A percentile compares a stretch with the other conserved stretches of the same genome.
These are phyloP conservation scores for Neomonachus schauinslandi DNA, from an alignment of 2,113 vertebrate species.

Conservation along the genomic window DNA sequence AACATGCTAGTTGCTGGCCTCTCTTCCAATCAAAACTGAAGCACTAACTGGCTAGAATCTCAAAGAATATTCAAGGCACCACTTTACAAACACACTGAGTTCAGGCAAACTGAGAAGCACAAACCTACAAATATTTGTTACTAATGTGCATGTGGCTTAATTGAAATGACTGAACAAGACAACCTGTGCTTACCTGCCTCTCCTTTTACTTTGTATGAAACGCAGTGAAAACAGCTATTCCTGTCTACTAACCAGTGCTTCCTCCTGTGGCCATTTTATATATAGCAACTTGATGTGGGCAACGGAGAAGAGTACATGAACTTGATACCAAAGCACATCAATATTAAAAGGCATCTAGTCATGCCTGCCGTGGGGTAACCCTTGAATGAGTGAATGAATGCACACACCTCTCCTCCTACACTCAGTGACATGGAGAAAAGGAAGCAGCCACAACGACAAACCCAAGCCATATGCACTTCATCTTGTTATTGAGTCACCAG, in stretches of 20 bases:
- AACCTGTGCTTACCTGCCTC: not conserved
- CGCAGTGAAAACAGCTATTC: slow-evolving; percentile 32
- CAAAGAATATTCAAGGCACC: not conserved
- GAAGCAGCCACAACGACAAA: slow-evolving; percentile 18
- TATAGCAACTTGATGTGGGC: not conserved
- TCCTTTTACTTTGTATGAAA: not conserved
- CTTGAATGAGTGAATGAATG: not conserved
- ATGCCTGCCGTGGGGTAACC: not conserved
- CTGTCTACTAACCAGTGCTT: slow-evolving; percentile 31
- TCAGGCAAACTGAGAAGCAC: not conserved
- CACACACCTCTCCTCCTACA: not conserved
- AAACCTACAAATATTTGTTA: not conserved
- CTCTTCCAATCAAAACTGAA: not conserved
- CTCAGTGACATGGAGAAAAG: not conserved
- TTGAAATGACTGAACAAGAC: not conserved
- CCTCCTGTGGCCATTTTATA: slow-evolving; percentile 38
- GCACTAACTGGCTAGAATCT: not conserved
- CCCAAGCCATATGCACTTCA: not conserved
- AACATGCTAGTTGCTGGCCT: slow-evolving; percentile 10
- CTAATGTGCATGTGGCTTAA: not conserved
- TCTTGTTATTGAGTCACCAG: slow-evolving; percentile 14
- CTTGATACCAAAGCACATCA: slow-evolving; percentile 25
- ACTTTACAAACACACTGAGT: slow-evolving; percentile 1
- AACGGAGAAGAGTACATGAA: slow-evolving; percentile 20
- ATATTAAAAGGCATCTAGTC: slow-evolving; percentile 23